Base-by-base conservation (phyloP, 2,113 vertebrate genomes). In the Xenopus borealis region DNA sequence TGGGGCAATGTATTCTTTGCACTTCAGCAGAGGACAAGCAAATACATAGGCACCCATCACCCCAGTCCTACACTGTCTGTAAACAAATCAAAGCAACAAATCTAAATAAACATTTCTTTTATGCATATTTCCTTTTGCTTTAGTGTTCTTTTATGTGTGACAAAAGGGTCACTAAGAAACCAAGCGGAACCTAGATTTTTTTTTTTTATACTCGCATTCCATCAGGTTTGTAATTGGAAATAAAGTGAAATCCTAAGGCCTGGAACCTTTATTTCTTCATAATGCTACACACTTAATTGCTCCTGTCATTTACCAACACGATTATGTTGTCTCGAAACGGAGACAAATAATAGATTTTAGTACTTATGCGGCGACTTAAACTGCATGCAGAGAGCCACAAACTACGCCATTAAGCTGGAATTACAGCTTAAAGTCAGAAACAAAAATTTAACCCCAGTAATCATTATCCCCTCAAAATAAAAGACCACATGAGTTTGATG, bases 311-410 rank as follows among this genome's bases (percentile, higher is more conserved):
- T 80, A 85, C 77, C 78, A 74, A 80, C 1, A 50, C 78, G 78
- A 79, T 83, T 82, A 83, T 7, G 19, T 79, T 82, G 69, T 81
- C 81, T 76, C 80, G 78, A 84, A 86, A 84, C 61, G 69, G 83
- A 86, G 78, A 85, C 78, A 81, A 80, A 85, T 80, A 76, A 79
- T 74, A 82, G 79, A 84, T 84, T 68, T 68, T 70, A 74, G 81
- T 79, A 80, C 83, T 86, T 83, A 85, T 18, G n/a, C 67, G 81
- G 85, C 72, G 89, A 84, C 62, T 71, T 81, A 79, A 83, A 80
- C 71, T 80, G 62, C 70, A 85, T 81, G 71, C 67, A 78, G 75
- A 82, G 75, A 85, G 67, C 79, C 53, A 14, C 75, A 85, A 83
- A 86, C 71, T 78, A 83, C 78, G 76, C 55, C 68, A 80, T 82